These are phyloP conservation scores for Xestia rhomboidea DNA, from an alignment of 2,888 invertebrate species.

Conservation along the genomic window DNA sequence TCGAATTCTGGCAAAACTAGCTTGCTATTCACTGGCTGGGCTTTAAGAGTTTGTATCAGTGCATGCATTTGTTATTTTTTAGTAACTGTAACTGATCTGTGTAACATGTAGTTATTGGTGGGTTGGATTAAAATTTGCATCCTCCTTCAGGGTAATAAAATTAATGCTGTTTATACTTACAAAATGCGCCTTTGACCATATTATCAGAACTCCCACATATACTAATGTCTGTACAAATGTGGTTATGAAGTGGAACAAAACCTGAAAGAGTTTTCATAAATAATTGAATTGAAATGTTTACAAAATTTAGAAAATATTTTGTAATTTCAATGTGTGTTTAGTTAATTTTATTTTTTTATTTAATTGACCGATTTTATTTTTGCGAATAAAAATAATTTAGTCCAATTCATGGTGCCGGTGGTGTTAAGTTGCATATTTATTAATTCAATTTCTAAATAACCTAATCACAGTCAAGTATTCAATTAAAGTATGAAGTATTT, in stretches of 20 bases:
- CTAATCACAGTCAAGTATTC: background rate
- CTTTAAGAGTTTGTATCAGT: too few relatives aligned
- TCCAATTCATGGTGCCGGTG: too few relatives aligned
- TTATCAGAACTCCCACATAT: constrained; percentile 42
- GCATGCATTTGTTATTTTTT: too few relatives aligned
- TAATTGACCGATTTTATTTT: background rate
- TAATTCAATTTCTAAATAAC: background rate
- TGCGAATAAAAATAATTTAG: too few relatives aligned
- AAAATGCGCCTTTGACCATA: constrained; percentile 37
- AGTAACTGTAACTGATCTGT: too few relatives aligned
- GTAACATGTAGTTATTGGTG: too few relatives aligned
- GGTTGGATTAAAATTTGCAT: too few relatives aligned
- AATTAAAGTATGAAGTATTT: too few relatives aligned
- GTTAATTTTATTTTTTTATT: too few relatives aligned
- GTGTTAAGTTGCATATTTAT: background rate
- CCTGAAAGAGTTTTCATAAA: constrained; percentile 34
- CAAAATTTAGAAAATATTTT: background rate
- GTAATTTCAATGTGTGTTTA: background rate
- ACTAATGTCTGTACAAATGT: constrained; percentile 51
- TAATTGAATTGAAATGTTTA: background rate
- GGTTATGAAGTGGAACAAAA: constrained; percentile 50
- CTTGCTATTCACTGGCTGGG: too few relatives aligned
- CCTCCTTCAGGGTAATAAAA: background rate
- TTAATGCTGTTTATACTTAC: constrained; percentile 30
- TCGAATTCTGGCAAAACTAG: too few relatives aligned